Conservation (phyloP, 2,888 invertebrate genomes). For the Scrobipalpa costella region DNA sequence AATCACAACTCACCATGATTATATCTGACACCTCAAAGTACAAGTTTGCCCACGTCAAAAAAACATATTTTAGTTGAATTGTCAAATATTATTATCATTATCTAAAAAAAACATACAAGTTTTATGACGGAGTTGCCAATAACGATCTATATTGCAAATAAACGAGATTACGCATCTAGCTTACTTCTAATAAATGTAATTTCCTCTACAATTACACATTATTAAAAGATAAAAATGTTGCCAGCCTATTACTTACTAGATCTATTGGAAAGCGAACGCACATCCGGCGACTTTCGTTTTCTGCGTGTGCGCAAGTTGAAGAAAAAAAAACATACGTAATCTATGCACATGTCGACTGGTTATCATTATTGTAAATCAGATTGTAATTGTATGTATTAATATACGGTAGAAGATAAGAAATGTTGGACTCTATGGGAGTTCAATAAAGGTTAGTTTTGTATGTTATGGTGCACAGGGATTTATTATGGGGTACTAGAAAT, state of each 20-base stretch:
- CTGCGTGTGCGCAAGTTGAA: slow-evolving; percentile 28
- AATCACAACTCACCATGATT: too few species aligned
- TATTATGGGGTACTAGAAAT: not conserved
- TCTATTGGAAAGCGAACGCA: slow-evolving; percentile 31
- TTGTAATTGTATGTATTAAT: slow-evolving; percentile 6
- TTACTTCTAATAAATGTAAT: not conserved
- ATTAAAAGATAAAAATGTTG: slow-evolving; percentile 6
- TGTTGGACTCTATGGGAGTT: not conserved
- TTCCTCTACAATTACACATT: slow-evolving; percentile 10
- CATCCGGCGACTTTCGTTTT: slow-evolving; percentile 39
- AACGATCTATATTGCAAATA: too few species aligned
- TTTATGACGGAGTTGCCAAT: too few species aligned
- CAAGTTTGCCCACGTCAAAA: too few species aligned
- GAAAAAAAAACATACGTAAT: slow-evolving; percentile 25
- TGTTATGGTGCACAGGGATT: not conserved
- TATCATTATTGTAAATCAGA: slow-evolving; percentile 18
- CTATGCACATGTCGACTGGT: slow-evolving; percentile 30
- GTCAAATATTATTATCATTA: too few species aligned
- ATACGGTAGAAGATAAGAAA: not conserved
- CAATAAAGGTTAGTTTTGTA: not conserved
- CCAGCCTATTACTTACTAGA: not conserved
- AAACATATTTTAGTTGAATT: too few species aligned
- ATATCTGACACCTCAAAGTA: too few species aligned
- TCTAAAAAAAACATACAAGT: too few species aligned
- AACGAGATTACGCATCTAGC: too few species aligned